Conservation (phyloP, 2,888 invertebrate genomes). For the Cephus nigrinus region DNA sequence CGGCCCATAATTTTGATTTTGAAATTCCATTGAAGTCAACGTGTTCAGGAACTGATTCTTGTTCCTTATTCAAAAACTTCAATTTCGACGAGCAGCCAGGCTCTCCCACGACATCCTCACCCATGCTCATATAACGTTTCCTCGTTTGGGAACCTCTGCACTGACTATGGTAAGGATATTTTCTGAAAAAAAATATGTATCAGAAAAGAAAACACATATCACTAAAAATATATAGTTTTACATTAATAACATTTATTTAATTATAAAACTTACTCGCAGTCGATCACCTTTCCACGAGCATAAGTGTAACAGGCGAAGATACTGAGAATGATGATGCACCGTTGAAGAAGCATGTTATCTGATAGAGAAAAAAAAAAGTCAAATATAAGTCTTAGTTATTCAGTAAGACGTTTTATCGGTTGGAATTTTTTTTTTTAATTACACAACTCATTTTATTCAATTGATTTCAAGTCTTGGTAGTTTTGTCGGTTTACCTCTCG, state of each 20-base stretch:
- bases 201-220: neutral
- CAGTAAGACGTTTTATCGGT: neutral
- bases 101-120: constrained; percentile 25
- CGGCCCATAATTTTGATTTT: constrained; percentile 27
- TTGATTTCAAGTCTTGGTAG: neutral
- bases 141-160: constrained; percentile 36
- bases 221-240: neutral
- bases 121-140: constrained; percentile 34
- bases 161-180: constrained; percentile 27
- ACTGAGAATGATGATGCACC: constrained; percentile 36
- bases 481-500: neutral
- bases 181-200: constrained; percentile 16
- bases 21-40: constrained; percentile 21
- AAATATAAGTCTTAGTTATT: neutral
- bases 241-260: neutral
- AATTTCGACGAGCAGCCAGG: constrained; percentile 18
- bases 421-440: neutral
- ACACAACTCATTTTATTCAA: neutral
- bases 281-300: constrained; percentile 23
- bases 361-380: constrained; percentile 31
- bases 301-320: constrained; percentile 37
- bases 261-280: constrained; percentile 40
- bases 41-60: constrained; percentile 15
- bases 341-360: constrained; percentile 36
- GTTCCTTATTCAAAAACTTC: constrained; percentile 16